Base-by-base conservation (phyloP, 2,888 invertebrate species). In the Stomorhina lunata region DNA sequence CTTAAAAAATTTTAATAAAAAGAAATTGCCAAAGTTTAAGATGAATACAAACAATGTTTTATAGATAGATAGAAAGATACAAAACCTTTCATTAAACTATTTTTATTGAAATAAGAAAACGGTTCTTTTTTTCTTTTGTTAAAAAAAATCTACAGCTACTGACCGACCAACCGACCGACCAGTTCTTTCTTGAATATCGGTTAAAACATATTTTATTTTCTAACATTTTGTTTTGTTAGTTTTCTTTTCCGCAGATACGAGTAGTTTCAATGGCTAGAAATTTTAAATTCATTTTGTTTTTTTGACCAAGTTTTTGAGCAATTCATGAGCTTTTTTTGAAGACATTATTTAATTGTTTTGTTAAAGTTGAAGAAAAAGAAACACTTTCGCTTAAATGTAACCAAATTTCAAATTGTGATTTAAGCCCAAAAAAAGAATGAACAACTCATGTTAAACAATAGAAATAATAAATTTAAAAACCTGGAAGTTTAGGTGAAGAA, bases 61-160 rank as follows among this genome's bases (percentile, higher is more conserved):
- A n/a, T 5, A 45, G 66, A 53, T n/a, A 66, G 22, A 43, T n/a
- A 32, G 7, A 34, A 9, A 32, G 20, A 66, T 34, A n/a, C 6
- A 45, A 80, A 22, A 69, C 50, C 65, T 79, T 75, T 45, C 25
- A 55, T 63, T 48, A 27, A 45, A 59, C 34, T 37, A 77, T 72
- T 79, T 75, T 53, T 83, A 86, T 88, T 87, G 83, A 84, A 85
- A 88, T 86, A 85, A 82, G 83, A 79, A 84, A 87, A 87, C 87
- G 87, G 87, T 87, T 86, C 85, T 86, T 86, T 86, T 69, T 77
- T 80, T 73, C 59, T 63, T 82, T 48, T 66, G 48, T 84, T 81
- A 4, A 27, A 45, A 53, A 25, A n/a, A 22, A 61, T 40, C 20
- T 37, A 37, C 34, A 37, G 34, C 57, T 59, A 34, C 20, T n/a